These are phyloP conservation scores for Penaeus indicus DNA, from an alignment of 1,140 invertebrate species.

Conservation along the genomic window DNA sequence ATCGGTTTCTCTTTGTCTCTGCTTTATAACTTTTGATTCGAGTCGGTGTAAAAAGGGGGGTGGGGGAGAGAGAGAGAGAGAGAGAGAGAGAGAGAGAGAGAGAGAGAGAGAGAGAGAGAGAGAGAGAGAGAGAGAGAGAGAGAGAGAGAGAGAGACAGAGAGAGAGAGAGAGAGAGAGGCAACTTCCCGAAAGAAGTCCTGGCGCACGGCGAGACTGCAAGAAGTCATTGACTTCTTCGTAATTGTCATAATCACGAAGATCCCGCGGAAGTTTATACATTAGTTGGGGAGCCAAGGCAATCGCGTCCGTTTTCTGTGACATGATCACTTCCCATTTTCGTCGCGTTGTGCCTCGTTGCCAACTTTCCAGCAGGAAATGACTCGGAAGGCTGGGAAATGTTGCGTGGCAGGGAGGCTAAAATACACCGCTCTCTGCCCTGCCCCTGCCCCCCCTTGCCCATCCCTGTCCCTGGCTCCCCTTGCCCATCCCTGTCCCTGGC, in stretches of 20 bases:
- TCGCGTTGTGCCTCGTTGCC: constrained; percentile 58
- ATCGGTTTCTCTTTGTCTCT: too few relatives aligned
- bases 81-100: too few relatives aligned
- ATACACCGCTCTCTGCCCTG: neutral
- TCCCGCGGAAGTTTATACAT: constrained; percentile 51
- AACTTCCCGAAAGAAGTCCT: too few relatives aligned
- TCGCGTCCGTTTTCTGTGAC: constrained; percentile 56
- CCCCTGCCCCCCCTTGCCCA: neutral
- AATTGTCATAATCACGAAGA: constrained; percentile 46
- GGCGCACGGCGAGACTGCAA: neutral
- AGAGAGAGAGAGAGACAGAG: too few relatives aligned
- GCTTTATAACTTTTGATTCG: too few relatives aligned
- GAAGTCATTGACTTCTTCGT: neutral
- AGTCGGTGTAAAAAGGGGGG: too few relatives aligned
- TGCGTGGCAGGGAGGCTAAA: constrained; percentile 46
- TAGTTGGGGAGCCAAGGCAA: constrained; percentile 42
- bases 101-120: too few relatives aligned
- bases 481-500: neutral
- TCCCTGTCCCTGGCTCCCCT: neutral
- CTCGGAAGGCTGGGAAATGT: constrained; percentile 46
- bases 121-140: too few relatives aligned
- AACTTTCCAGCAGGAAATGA: constrained; percentile 58
- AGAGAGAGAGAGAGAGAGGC: too few relatives aligned
- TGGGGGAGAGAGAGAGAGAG: too few relatives aligned
- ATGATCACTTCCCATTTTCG: constrained; percentile 60